Evolutionary conservation across 2,888 invertebrate species (phyloP).

Genomic region (Plebejus melissa): DNA sequence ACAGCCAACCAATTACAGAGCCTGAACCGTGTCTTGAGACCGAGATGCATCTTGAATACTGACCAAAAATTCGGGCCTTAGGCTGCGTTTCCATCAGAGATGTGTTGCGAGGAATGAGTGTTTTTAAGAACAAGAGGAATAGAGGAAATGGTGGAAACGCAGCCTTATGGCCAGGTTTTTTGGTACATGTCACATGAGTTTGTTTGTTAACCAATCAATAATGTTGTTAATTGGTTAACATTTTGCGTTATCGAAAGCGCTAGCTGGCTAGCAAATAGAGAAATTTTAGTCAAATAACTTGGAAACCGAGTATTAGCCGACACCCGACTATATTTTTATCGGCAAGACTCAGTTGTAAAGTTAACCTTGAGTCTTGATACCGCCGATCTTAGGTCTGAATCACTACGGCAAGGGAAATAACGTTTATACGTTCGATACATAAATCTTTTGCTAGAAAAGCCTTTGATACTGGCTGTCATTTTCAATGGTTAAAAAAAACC

Average conservation of each 20-base stretch:
- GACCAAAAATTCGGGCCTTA: too few species aligned
- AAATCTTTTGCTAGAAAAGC: neutral
- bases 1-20: too few species aligned
- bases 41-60: too few species aligned
- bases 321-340: neutral
- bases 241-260: neutral
- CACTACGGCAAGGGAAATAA: constrained; percentile 38
- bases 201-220: neutral
- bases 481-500: neutral
- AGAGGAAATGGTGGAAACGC: too few species aligned
- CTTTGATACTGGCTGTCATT: neutral
- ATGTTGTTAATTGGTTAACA: neutral
- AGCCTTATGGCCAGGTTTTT: too few species aligned
- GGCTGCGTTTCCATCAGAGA: too few species aligned
- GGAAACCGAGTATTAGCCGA: neutral
- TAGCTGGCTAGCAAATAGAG: neutral
- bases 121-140: too few species aligned
- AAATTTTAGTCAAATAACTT: neutral
- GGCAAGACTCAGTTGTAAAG: constrained; percentile 37
- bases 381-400: constrained; percentile 50
- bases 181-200: neutral
- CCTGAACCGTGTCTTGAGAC: too few species aligned
- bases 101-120: too few species aligned
- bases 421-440: constrained; percentile 36
- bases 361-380: constrained; percentile 41